Conservation (phyloP, 2,888 invertebrate genomes). For the Drosophila engyochracea region DNA sequence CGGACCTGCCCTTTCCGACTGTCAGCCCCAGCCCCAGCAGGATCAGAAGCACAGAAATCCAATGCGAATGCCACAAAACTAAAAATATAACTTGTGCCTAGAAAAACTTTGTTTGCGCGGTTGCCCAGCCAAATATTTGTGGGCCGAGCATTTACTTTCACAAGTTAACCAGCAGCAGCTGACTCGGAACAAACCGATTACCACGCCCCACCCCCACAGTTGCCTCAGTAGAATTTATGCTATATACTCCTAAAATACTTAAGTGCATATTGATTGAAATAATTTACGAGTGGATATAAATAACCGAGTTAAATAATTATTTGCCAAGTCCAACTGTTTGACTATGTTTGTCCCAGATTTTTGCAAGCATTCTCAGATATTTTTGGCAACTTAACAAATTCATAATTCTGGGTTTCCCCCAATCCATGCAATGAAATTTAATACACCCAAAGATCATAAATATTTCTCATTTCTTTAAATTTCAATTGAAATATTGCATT, state of each 20-base stretch:
- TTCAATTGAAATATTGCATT: neutral
- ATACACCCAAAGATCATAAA: neutral
- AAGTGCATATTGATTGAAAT: conserved; percentile 39
- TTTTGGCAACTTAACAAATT: neutral
- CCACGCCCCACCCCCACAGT: conserved; percentile 8
- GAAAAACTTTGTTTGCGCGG: conserved; percentile 66
- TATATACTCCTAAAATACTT: conserved; percentile 13
- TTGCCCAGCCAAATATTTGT: conserved; percentile 73
- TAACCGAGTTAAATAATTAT: neutral
- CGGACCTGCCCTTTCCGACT: neutral
- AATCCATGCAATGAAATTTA: neutral
- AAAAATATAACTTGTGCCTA: conserved; percentile 71
- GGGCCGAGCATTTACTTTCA: conserved; percentile 52
- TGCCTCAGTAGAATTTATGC: neutral
- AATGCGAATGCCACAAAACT: conserved; percentile 65
- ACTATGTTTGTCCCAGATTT: neutral
- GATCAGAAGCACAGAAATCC: conserved; percentile 16
- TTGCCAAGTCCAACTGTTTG: neutral
- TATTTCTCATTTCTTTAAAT: neutral
- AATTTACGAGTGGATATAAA: conserved; percentile 30
- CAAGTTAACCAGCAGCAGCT: conserved; percentile 34
- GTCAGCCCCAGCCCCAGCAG: conserved; percentile 12
- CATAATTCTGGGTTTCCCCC: neutral
- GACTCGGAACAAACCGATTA: conserved; percentile 55
- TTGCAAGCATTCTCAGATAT: neutral